Percentiles rank a stretch among this genome's conserved stretches.
These are phyloP conservation scores for Chaetops frenatus DNA, from an alignment of 2,113 vertebrate genomes.

Conservation along the genomic window DNA sequence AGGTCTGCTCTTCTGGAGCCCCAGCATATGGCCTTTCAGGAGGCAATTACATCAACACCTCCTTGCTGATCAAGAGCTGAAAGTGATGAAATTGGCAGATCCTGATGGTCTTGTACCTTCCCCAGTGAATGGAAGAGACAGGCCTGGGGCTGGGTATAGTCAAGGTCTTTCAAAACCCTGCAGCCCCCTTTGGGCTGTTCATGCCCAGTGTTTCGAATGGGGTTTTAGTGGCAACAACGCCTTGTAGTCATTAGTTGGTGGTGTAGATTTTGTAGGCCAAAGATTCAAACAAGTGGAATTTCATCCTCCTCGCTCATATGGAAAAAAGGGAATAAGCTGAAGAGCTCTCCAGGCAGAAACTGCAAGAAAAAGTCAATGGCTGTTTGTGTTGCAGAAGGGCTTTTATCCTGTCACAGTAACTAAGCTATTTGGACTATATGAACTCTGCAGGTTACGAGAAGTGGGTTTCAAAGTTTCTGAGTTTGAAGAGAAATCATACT, in stretches of 20 bases:
- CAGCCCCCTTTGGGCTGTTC: not conserved
- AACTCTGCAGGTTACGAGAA: not conserved
- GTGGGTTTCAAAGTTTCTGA: not conserved
- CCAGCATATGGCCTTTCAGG: not conserved
- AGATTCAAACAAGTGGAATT: not conserved
- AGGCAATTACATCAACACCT: not conserved
- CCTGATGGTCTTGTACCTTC: not conserved
- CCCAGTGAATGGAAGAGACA: not conserved
- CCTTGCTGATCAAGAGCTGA: not conserved
- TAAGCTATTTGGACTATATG: not conserved
- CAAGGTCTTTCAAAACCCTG: not conserved
- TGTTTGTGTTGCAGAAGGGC: slow-evolving; percentile 9
- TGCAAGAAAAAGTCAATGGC: not conserved
- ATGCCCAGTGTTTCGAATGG: not conserved
- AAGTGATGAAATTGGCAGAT: not conserved
- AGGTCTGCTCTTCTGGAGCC: not conserved
- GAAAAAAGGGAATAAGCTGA: slow-evolving; percentile 6
- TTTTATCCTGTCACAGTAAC: slow-evolving; percentile 13
- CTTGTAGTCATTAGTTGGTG: not conserved
- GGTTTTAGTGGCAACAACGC: not conserved
- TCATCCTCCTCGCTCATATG: not conserved
- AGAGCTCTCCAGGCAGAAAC: slow-evolving; percentile 12
- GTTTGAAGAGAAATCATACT: not conserved
- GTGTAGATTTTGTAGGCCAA: not conserved
- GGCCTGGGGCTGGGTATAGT: not conserved